phyloP scores from a whole-genome alignment of 2,797 vertebrate genomes.

The Chromis chromis region DNA sequence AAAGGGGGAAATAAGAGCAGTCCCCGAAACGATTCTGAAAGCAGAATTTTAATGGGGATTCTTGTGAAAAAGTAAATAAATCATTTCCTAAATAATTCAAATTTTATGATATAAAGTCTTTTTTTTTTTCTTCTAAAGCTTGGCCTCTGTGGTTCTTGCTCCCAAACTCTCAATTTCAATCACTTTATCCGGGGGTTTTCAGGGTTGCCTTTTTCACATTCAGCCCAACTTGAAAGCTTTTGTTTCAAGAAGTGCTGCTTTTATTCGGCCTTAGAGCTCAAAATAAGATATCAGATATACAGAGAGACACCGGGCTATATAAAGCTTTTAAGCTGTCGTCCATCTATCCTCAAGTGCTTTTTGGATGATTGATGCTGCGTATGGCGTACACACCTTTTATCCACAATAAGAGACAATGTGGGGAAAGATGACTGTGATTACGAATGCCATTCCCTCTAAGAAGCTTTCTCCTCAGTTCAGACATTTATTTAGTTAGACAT shows the following conservation, averaged over 20 bases:
- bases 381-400: conserved; percentile 35
- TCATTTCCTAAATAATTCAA: conserved; percentile 9
- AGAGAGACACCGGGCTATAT: conserved; percentile 18
- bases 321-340: conserved; percentile 70
- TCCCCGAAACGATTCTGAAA: neutral
- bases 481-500: conserved; percentile 16
- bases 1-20: conserved; percentile 6
- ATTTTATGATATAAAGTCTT: neutral
- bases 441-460: conserved; percentile 30
- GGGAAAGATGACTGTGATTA: conserved; percentile 49
- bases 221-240: neutral
- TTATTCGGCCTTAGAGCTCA: conserved; percentile 20
- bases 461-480: conserved; percentile 32
- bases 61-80: neutral
- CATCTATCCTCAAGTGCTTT: conserved; percentile 55
- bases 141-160: neutral
- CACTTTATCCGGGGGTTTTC: neutral
- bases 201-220: conserved; percentile 15
- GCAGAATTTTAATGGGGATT: neutral
- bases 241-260: conserved; percentile 28
- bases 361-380: conserved; percentile 51
- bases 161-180: neutral
- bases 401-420: conserved; percentile 40
- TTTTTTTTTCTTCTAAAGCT: neutral
- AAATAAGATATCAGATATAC: conserved; percentile 22